Evolutionary conservation across 1,140 invertebrate species (phyloP).

Genomic region (Holcopasites calliopsidis): DNA sequence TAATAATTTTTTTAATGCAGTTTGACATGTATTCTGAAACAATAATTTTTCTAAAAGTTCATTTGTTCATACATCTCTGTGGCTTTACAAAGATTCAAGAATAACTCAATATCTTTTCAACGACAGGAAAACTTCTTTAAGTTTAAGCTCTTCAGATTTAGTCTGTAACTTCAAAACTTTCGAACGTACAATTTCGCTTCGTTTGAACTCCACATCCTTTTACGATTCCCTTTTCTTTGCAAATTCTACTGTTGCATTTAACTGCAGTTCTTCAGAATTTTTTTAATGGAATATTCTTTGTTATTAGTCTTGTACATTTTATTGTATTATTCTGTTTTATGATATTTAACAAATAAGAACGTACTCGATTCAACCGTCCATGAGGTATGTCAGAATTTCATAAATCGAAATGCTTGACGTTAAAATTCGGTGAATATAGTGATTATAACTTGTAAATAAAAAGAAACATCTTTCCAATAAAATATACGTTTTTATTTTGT

Average conservation of each 20-base stretch:
- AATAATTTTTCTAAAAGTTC: background rate
- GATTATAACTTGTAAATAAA: constrained; percentile 64
- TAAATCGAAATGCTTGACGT: constrained; percentile 44
- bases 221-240: background rate
- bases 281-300: background rate
- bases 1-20: constrained; percentile 9
- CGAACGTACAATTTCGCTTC: no score
- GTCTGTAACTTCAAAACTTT: background rate
- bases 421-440: constrained; percentile 45
- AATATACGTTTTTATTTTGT: constrained; percentile 15
- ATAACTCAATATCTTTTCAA: background rate
- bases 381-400: constrained; percentile 54
- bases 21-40: background rate
- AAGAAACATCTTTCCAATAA: constrained; percentile 40
- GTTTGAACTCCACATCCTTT: no score
- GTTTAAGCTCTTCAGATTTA: background rate
- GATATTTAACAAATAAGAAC: constrained; percentile 23
- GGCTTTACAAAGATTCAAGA: background rate
- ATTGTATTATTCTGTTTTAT: constrained; percentile 22
- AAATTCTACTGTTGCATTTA: constrained; percentile 20
- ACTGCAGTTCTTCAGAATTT: background rate
- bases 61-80: background rate
- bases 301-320: background rate
- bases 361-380: constrained; percentile 64
- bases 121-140: no score